Percentiles rank a stretch among this genome's conserved stretches.
phyloP scores from a whole-genome alignment of 1,140 invertebrate genomes.

The Drosophila bifasciata region DNA sequence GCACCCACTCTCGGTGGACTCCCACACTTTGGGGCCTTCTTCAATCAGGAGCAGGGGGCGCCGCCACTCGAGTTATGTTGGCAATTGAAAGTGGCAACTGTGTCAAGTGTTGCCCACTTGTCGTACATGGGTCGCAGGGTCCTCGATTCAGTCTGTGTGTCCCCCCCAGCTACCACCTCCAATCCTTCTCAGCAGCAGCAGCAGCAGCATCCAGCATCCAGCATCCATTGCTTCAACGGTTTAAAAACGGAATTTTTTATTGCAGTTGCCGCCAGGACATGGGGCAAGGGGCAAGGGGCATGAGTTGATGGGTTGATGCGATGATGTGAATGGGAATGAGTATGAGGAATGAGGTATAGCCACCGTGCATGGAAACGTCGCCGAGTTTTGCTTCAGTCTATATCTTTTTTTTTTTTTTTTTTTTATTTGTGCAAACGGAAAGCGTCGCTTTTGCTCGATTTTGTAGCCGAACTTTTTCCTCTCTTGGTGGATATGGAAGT shows the following conservation, averaged over 20 bases:
- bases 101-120: slow-evolving; percentile 84
- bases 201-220: too few relatives aligned
- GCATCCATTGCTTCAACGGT: slow-evolving; percentile 27
- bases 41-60: slow-evolving; percentile 44
- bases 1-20: background rate
- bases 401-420: slow-evolving; percentile 1
- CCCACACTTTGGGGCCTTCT: slow-evolving; percentile 36
- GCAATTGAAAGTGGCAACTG: slow-evolving; percentile 84
- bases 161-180: slow-evolving; percentile 1
- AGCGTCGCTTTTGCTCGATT: slow-evolving; percentile 57
- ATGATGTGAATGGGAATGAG: slow-evolving; percentile 5
- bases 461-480: slow-evolving; percentile 75
- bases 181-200: slow-evolving; percentile 9
- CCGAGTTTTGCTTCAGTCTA: slow-evolving; percentile 6
- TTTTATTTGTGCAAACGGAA: slow-evolving; percentile 29
- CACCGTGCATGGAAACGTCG: background rate
- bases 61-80: slow-evolving; percentile 79
- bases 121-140: slow-evolving; percentile 66
- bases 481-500: slow-evolving; percentile 74
- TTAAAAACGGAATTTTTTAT: slow-evolving; percentile 83
- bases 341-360: slow-evolving; percentile 1
- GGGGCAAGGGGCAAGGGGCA: too few relatives aligned
- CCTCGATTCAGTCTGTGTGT: slow-evolving; percentile 41
- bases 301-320: background rate
- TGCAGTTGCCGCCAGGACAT: slow-evolving; percentile 32